Percentiles rank a stretch among this genome's conserved stretches.
These are phyloP conservation scores for Drosophila willistoni DNA, from an alignment of 1,140 invertebrate species.

Conservation along the genomic window DNA sequence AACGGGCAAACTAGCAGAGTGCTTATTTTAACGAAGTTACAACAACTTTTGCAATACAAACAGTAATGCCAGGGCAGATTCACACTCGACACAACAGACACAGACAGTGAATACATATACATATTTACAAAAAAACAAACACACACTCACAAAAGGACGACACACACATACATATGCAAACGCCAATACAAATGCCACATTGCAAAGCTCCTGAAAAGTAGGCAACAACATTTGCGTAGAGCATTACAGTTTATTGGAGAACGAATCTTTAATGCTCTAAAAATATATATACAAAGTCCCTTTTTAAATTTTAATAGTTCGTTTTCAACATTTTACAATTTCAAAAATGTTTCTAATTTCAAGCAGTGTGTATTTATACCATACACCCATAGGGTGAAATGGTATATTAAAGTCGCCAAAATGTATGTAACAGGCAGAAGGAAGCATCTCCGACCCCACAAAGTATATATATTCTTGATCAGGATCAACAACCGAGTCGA, in stretches of 20 bases:
- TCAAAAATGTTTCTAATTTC: too few relatives aligned
- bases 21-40: constrained; percentile 81
- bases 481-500: too few relatives aligned
- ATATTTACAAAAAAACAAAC: constrained; percentile 8
- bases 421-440: too few relatives aligned
- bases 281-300: not conserved
- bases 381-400: too few relatives aligned
- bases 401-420: too few relatives aligned
- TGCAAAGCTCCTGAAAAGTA: constrained; percentile 59
- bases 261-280: constrained; percentile 42
- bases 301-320: not conserved
- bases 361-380: too few relatives aligned
- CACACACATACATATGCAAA: constrained; percentile 23
- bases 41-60: constrained; percentile 80
- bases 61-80: constrained; percentile 79
- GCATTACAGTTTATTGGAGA: not conserved
- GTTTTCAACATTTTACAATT: too few relatives aligned
- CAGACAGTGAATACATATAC: constrained; percentile 33
- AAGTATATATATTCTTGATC: too few relatives aligned
- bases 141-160: not conserved
- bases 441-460: too few relatives aligned
- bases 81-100: constrained; percentile 71
- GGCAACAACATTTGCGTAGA: constrained; percentile 51
- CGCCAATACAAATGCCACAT: constrained; percentile 46
- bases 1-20: constrained; percentile 77